Base-by-base conservation (phyloP, 2,888 invertebrate species). In the Leptinotarsa rubiginosa region DNA sequence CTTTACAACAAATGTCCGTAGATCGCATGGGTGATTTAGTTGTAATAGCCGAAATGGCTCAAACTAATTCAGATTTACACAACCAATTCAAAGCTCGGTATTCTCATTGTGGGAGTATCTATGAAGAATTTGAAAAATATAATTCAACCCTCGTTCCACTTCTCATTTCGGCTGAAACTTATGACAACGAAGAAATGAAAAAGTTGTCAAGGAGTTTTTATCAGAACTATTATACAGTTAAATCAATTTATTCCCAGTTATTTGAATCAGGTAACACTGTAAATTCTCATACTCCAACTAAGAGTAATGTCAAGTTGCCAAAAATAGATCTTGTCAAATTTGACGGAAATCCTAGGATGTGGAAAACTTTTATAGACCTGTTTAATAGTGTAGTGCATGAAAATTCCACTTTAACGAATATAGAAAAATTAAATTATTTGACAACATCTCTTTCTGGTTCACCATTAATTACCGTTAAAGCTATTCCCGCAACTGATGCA, bases 251-350 rank as follows among this genome's bases (percentile, higher is more conserved):
- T 13, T 20, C 20, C 18, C 54, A 54, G 18, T 54, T 54, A 18
- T 54, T 54, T 22, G 54, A 20, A 18, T 22, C 20, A 13, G 18
- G 18, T n/a, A 20, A 20, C 13, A 18, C n/a, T 20, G 5, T 20
- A 54, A 20, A 54, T 10, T 54, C 54, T 54, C 5, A 5, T n/a
- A 54, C 54, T 16, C 50, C 15, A 13, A n/a, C n/a, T 18, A 5
- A n/a, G 16, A 54, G 54, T 54, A 16, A 54, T 54, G 54, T 54
- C 18, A 54, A 54, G 10, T 18, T 54, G 16, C 54, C 54, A 18
- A 54, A 54, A 54, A 18, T 54, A 18, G 54, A 54, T n/a, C 54
- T 54, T n/a, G 7, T 54, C 16, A 54, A 54, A 54, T 54, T 54
- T 18, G 54, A 54, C n/a, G 20, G 54, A n/a, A 18, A 54, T 18